Percentiles rank a stretch among this genome's conserved stretches.
phyloP scores from a whole-genome alignment of 2,888 invertebrate species.

The Yponomeuta cagnagella region DNA sequence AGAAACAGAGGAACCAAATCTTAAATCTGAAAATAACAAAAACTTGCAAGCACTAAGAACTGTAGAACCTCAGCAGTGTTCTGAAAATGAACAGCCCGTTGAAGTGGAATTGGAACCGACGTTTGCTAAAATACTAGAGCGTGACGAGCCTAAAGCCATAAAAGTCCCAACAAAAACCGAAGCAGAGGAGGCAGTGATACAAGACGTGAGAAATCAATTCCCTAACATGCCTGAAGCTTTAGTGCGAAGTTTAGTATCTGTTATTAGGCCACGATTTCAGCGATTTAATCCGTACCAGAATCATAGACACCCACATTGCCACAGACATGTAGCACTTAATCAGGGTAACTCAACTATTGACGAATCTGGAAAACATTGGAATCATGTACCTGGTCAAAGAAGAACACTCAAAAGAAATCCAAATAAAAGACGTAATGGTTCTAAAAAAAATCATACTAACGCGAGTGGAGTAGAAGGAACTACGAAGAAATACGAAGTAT shows the following conservation, averaged over 20 bases:
- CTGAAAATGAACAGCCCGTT: neutral
- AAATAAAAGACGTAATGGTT: neutral
- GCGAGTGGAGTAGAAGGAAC: neutral
- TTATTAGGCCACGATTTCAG: neutral
- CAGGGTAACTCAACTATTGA: neutral
- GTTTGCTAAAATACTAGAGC: neutral
- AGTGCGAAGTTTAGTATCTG: conserved; percentile 19
- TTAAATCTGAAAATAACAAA: neutral
- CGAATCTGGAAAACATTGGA: neutral
- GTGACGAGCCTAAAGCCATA: neutral
- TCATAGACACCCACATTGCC: neutral
- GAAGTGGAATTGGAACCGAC: neutral
- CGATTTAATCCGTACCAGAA: neutral
- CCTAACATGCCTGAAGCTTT: conserved; percentile 29
- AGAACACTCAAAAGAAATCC: neutral
- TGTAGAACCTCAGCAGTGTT: neutral
- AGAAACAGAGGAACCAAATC: neutral
- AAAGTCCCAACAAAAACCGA: neutral
- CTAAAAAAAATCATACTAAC: neutral
- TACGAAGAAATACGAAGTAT: neutral
- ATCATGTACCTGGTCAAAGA: neutral
- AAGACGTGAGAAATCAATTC: conserved; percentile 27
- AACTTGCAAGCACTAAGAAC: neutral
- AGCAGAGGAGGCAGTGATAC: conserved; percentile 24
- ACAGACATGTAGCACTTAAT: neutral